Percentiles rank a stretch among this genome's conserved stretches.
Conservation (phyloP, 2,113 vertebrate species). For the Hoplias malabaricus region DNA sequence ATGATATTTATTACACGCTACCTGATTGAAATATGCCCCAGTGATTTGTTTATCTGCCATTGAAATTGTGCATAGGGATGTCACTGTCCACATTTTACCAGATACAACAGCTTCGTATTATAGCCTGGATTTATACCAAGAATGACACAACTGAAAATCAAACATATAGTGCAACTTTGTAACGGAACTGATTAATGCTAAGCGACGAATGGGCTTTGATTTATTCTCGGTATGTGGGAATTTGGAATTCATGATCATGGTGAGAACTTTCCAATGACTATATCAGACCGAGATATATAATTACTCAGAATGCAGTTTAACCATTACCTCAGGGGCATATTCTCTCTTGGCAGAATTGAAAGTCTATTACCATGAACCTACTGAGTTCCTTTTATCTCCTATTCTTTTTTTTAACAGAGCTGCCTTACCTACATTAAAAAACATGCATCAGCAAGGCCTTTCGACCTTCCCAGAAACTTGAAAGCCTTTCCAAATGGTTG, state of each 20-base stretch:
- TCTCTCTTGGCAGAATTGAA: background rate
- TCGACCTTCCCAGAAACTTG: background rate
- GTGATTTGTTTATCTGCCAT: background rate
- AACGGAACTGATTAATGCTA: background rate
- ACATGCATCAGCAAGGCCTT: background rate
- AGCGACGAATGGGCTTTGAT: background rate
- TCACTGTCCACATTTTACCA: background rate
- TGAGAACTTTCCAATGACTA: background rate
- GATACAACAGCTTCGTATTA: background rate
- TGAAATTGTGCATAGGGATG: background rate
- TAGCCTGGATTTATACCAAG: background rate
- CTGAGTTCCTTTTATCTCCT: background rate
- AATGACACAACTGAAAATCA: background rate
- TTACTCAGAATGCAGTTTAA: conserved; percentile 17
- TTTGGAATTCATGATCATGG: background rate
- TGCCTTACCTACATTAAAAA: background rate
- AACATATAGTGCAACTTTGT: background rate
- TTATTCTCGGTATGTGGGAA: background rate
- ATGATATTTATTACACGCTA: background rate
- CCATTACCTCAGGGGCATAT: background rate
- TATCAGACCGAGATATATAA: conserved; percentile 1
- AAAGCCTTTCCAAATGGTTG: background rate
- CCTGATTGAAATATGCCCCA: background rate
- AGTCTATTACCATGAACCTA: background rate
- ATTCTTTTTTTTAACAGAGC: background rate